Percentiles rank a stretch among this genome's conserved stretches.
Conservation (phyloP, 2,797 vertebrate genomes). For the Pseudochromis fuscus region DNA sequence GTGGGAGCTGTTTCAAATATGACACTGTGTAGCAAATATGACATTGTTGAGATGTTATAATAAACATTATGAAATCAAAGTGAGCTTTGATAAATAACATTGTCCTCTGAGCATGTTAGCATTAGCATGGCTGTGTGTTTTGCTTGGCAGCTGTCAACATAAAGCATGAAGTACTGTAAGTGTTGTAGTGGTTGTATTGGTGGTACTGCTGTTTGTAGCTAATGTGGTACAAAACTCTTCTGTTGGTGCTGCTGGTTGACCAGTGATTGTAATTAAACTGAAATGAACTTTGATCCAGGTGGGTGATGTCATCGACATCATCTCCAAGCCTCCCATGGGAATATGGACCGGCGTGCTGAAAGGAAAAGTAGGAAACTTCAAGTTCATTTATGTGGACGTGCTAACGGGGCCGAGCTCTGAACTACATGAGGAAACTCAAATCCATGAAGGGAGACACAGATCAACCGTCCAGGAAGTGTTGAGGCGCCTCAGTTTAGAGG, state of each 20-base stretch:
- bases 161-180: too few relatives aligned
- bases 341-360: slow-evolving; percentile 96
- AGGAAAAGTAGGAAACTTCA: slow-evolving; percentile 92
- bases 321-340: slow-evolving; percentile 93
- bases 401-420: slow-evolving; percentile 84
- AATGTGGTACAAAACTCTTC: too few relatives aligned
- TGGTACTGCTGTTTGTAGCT: too few relatives aligned
- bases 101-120: too few relatives aligned
- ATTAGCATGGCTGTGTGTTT: too few relatives aligned
- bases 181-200: too few relatives aligned
- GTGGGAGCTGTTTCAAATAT: too few relatives aligned
- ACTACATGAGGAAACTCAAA: slow-evolving; percentile 78
- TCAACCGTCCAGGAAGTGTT: slow-evolving; percentile 89
- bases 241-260: neutral
- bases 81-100: too few relatives aligned
- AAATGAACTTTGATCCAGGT: slow-evolving; percentile 80
- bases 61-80: too few relatives aligned
- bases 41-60: too few relatives aligned
- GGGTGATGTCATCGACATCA: slow-evolving; percentile 94
- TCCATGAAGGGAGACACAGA: slow-evolving; percentile 75
- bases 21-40: too few relatives aligned
- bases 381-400: slow-evolving; percentile 96
- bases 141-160: too few relatives aligned
- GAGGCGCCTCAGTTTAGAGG: slow-evolving; percentile 89
- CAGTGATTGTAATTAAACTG: neutral